Conservation (phyloP, 2,888 invertebrate species). For the Endomychus coccineus region DNA sequence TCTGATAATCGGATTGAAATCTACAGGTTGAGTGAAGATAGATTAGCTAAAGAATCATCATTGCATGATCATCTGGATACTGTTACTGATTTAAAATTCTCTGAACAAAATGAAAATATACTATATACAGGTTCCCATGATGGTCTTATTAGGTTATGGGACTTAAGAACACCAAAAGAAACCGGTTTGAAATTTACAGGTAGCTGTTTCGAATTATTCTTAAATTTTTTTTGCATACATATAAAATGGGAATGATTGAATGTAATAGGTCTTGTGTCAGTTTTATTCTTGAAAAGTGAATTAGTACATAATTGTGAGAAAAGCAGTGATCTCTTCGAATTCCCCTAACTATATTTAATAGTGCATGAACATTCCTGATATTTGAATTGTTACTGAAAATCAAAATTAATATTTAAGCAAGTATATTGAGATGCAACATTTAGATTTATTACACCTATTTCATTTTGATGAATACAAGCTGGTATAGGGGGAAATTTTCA, state of each 20-base stretch:
- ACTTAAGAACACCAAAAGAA: constrained; percentile 50
- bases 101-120: constrained; percentile 49
- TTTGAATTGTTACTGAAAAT: constrained; percentile 1
- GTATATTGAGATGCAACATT: too few species aligned
- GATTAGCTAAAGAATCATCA: constrained; percentile 36
- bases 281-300: not conserved
- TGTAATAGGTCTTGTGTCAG: not conserved
- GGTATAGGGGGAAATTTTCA: too few species aligned
- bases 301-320: not conserved
- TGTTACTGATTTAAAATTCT: constrained; percentile 53
- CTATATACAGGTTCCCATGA: constrained; percentile 53
- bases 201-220: constrained; percentile 21
- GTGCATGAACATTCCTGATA: too few species aligned
- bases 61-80: constrained; percentile 45
- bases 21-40: constrained; percentile 43
- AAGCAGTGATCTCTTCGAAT: too few species aligned
- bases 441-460: too few species aligned
- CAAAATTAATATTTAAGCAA: too few species aligned
- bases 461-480: too few species aligned
- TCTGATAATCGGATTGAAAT: constrained; percentile 47
- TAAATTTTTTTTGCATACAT: too few species aligned
- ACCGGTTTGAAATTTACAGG: constrained; percentile 43
- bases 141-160: constrained; percentile 56
- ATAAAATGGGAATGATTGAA: too few species aligned
- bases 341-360: too few species aligned